Percentiles rank a stretch among this genome's conserved stretches.
Evolutionary conservation across 1,140 invertebrate species (phyloP).

Genomic region (Andrena cerasifolii): DNA sequence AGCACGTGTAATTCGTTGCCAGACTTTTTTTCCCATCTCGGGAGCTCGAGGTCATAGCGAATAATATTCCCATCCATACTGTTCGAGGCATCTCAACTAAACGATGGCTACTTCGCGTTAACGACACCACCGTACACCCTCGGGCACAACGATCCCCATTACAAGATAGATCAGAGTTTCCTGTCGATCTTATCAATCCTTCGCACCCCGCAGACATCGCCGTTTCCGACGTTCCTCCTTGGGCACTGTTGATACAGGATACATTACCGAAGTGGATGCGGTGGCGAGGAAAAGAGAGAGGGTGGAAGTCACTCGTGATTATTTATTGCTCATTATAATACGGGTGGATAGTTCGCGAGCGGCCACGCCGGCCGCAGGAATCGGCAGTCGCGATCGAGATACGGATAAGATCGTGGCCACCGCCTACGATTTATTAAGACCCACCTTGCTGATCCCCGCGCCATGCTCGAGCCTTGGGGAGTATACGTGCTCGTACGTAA

Average conservation of each 20-base stretch:
- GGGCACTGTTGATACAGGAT: conserved; percentile 45
- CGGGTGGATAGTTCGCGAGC: conserved; percentile 52
- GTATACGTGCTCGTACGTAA: background rate
- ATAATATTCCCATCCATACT: background rate
- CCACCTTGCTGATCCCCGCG: conserved; percentile 45
- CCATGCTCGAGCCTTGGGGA: conserved; percentile 21
- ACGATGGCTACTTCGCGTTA: background rate
- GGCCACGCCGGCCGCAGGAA: conserved; percentile 56
- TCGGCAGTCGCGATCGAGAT: conserved; percentile 75
- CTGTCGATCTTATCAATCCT: conserved; percentile 34
- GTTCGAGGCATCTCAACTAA: background rate
- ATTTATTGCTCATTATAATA: conserved; percentile 78
- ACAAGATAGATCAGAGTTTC: conserved; percentile 10
- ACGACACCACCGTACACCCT: background rate
- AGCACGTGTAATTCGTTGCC: too few species aligned
- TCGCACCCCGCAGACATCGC: conserved; percentile 18
- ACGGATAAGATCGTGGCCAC: conserved; percentile 75
- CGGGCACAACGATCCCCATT: background rate
- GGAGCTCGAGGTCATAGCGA: background rate
- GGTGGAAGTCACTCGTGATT: conserved; percentile 64
- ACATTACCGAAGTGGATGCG: background rate
- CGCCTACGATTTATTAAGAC: conserved; percentile 77
- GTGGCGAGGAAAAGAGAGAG: conserved; percentile 8
- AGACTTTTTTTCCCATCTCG: background rate
- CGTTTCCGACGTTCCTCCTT: conserved; percentile 24